Evolutionary conservation across 2,113 vertebrate species (phyloP), one percentile per base, ranked within the genome.

Genomic region (Ahaetulla prasina): DNA sequence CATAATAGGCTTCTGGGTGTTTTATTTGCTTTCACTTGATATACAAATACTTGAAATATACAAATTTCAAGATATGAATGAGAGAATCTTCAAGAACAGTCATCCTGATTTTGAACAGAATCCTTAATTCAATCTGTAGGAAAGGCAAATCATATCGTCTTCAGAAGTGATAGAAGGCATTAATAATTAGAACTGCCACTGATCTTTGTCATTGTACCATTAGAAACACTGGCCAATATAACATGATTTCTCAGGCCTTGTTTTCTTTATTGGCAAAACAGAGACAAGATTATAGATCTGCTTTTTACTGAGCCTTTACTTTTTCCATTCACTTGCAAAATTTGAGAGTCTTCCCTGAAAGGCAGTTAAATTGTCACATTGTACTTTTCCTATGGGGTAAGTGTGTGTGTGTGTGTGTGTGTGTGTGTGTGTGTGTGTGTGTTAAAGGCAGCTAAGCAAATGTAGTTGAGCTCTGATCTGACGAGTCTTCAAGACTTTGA

Each of bases 191-290:
- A 55, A 45, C n/a, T 35, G n/a, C 9, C 14, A 63, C 2, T n/a
- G 49, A 22, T 49, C 20, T 14, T 49, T 57, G 7, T 30, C 0
- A 16, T 10, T 57, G 5, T 23, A 3, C 49, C n/a, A 35, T 88
- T 18, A 12, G 49, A 45, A 18, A 90, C 39, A 54, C 80, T 95
- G 91, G 57, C 20, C 52, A 94, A n/a, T 55, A 22, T n/a, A 14
- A 14, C 30, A 50, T 12, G 22, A 3, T 74, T 43, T 3, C 0
- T 68, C 93, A 2, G 2, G 12, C 12, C 50, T 88, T 45, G 85
- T 93, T 90, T 60, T 25, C 54, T 85, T 27, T 18, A 11, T 55
- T 88, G n/a, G 6, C 35, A 74, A 94, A 95, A 95, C 30, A 10
- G 87, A 84, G 23, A 85, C 35, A 92, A 84, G 87, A 49, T 5